Percentiles rank a stretch among this genome's conserved stretches.
Evolutionary conservation across 2,113 vertebrate genomes (phyloP).

Genomic region (Pelecanus crispus): DNA sequence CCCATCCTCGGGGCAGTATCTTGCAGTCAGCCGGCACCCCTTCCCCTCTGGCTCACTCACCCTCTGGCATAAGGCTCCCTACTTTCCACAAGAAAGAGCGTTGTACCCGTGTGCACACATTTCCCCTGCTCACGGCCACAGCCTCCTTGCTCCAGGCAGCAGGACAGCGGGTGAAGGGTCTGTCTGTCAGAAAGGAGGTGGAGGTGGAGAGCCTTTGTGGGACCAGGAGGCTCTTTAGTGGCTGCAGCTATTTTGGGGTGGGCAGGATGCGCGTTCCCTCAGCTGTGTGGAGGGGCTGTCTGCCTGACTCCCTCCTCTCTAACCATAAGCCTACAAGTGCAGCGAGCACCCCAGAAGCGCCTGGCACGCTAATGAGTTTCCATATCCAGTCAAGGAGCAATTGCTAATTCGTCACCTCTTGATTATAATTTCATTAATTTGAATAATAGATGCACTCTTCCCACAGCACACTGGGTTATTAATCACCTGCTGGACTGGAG

Average conservation of each 20-base stretch:
- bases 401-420: slow-evolving; percentile 70
- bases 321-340: neutral
- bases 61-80: neutral
- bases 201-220: neutral
- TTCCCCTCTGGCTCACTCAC: neutral
- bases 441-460: slow-evolving; percentile 71
- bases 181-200: neutral
- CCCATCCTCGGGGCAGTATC: neutral
- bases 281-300: neutral
- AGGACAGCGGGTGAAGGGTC: neutral
- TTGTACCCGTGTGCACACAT: accelerated
- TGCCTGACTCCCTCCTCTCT: neutral
- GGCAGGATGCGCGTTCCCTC: neutral
- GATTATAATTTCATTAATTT: slow-evolving; percentile 75
- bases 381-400: slow-evolving; percentile 65
- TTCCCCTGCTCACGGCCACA: neutral
- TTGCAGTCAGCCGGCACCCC: neutral
- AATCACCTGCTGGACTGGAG: slow-evolving; percentile 69
- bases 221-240: neutral
- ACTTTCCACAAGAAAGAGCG: neutral
- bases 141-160: neutral
- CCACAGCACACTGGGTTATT: slow-evolving; percentile 55
- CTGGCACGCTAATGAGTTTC: slow-evolving; percentile 58
- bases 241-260: neutral
- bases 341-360: neutral